These are phyloP conservation scores for Alexandromys oeconomus DNA, from an alignment of 2,797 vertebrate species.

Conservation along the genomic window DNA sequence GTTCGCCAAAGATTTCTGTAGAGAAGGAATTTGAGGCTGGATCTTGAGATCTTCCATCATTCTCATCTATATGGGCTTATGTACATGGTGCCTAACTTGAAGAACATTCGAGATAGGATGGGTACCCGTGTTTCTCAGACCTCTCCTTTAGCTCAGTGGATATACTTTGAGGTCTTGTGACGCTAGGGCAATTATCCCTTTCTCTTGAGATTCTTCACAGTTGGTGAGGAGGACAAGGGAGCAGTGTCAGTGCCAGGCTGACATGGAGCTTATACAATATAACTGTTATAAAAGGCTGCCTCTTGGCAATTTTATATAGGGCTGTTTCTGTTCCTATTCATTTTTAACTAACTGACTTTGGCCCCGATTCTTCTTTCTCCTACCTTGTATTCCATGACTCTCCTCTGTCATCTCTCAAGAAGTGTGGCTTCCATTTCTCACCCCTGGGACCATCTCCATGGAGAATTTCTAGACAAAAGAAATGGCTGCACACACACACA, in stretches of 20 bases:
- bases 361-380: background rate
- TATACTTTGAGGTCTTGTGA: background rate
- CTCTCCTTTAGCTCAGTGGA: background rate
- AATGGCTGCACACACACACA: background rate
- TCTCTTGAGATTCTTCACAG: background rate
- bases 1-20: background rate
- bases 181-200: background rate
- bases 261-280: background rate
- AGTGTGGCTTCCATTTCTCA: background rate
- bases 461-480: background rate
- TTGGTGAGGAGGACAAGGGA: background rate
- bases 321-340: background rate
- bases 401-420: background rate
- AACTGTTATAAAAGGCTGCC: background rate
- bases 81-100: background rate
- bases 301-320: background rate
- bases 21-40: background rate
- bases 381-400: background rate
- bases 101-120: background rate
- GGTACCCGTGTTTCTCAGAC: too few species aligned
- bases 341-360: background rate
- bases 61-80: fast-evolving
- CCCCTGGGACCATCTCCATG: too few species aligned
- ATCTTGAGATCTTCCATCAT: background rate
- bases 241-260: too few species aligned